These are phyloP conservation scores for Isaurus tuberculatus DNA, from an alignment of 92 coral and sea anemone genomes.

Conservation along the genomic window DNA sequence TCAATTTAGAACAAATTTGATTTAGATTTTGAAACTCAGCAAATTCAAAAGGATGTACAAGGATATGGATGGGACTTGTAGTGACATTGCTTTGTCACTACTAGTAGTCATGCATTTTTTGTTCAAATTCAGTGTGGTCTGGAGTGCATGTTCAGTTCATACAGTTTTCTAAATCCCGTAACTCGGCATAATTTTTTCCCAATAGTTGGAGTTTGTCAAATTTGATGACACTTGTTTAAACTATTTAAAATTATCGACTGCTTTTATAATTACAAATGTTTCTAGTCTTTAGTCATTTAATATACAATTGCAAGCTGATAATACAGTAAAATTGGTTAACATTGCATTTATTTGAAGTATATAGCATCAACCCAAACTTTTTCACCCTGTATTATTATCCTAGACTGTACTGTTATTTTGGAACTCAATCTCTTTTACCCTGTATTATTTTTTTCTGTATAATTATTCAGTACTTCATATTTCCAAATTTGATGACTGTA, in stretches of 20 bases:
- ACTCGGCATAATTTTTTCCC: neutral
- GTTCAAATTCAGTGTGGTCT: slow-evolving; percentile 5
- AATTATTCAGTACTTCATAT: neutral
- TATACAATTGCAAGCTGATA: neutral
- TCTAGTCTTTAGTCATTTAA: neutral
- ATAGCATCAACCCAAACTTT: neutral
- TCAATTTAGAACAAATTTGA: slow-evolving; percentile 17
- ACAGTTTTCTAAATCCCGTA: neutral
- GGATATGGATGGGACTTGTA: neutral
- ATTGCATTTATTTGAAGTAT: neutral
- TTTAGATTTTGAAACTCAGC: neutral
- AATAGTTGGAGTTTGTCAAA: neutral
- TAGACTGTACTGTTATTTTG: neutral
- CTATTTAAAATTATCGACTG: neutral
- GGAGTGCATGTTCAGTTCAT: neutral
- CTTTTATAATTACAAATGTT: too few relatives aligned
- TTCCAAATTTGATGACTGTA: neutral
- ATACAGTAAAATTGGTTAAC: neutral
- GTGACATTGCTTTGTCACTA: neutral
- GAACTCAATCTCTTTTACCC: neutral
- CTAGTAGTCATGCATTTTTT: neutral
- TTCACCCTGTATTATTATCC: neutral
- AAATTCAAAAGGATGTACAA: slow-evolving; percentile 3
- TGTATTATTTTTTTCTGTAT: neutral
- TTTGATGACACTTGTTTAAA: neutral